Evolutionary conservation across 1,140 invertebrate species (phyloP).

Genomic region (Popillia japonica): DNA sequence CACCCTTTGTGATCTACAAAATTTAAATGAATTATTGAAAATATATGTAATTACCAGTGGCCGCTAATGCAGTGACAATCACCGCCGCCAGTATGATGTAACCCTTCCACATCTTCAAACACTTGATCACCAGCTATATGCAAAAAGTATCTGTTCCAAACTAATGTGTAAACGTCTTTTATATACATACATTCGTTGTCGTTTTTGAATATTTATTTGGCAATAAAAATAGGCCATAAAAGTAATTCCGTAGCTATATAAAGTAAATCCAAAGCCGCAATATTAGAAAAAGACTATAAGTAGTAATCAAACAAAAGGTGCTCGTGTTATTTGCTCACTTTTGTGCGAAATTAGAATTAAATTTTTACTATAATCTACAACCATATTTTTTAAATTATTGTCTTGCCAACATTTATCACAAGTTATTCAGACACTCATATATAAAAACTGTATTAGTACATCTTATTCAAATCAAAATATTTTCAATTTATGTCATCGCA

Average conservation of each 20-base stretch:
- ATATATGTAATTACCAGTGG: constrained; percentile 19
- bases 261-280: neutral
- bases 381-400: no score
- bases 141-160: neutral
- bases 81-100: constrained; percentile 66
- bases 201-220: neutral
- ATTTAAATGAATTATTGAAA: neutral
- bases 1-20: no score
- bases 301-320: no score
- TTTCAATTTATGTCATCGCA: no score
- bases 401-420: no score
- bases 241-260: neutral
- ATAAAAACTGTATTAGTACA: no score
- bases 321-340: no score
- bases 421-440: no score
- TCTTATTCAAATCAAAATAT: no score
- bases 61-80: neutral
- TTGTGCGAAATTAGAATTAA: no score
- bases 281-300: no score
- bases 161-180: neutral
- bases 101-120: neutral
- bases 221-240: neutral
- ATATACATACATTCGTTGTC: neutral
- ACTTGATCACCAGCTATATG: neutral
- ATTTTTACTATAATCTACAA: no score